Percentiles rank a stretch among this genome's conserved stretches.
Conservation (phyloP, 2,113 vertebrate species). For the Choloepus hoffmanni region DNA sequence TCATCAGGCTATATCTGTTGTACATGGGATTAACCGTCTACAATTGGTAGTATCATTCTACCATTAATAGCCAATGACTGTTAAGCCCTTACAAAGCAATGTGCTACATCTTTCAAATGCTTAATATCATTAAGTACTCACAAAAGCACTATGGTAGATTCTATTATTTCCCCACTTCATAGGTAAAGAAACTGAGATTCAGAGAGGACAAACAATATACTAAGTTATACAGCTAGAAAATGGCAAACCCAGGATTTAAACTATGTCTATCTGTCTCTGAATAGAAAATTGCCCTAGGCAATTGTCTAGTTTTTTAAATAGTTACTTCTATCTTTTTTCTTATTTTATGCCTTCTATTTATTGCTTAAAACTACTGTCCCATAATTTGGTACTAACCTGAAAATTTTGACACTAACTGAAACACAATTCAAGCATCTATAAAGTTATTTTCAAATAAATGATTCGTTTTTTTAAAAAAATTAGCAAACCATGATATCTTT, state of each 20-base stretch:
- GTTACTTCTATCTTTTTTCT: neutral
- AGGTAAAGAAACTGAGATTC: conserved; percentile 10
- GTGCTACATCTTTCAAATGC: neutral
- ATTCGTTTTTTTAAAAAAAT: conserved; percentile 39
- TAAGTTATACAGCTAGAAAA: neutral
- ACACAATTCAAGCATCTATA: neutral
- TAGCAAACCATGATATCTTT: neutral
- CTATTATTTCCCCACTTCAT: neutral
- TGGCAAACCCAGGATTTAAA: neutral
- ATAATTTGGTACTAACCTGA: neutral
- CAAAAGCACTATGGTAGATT: neutral
- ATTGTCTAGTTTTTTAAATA: neutral
- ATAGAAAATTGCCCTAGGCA: neutral
- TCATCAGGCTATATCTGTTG: neutral
- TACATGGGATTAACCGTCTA: neutral
- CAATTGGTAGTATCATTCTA: neutral
- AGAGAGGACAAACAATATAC: neutral
- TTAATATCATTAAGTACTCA: conserved; percentile 22
- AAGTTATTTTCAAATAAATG: conserved; percentile 26
- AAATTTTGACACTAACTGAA: neutral
- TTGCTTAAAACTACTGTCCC: neutral
- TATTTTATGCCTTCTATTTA: conserved; percentile 15
- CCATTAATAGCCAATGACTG: neutral
- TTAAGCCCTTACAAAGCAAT: conserved; percentile 17
- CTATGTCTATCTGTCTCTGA: neutral